Conservation (phyloP, 1,140 invertebrate species). For the Bombyx mori region DNA sequence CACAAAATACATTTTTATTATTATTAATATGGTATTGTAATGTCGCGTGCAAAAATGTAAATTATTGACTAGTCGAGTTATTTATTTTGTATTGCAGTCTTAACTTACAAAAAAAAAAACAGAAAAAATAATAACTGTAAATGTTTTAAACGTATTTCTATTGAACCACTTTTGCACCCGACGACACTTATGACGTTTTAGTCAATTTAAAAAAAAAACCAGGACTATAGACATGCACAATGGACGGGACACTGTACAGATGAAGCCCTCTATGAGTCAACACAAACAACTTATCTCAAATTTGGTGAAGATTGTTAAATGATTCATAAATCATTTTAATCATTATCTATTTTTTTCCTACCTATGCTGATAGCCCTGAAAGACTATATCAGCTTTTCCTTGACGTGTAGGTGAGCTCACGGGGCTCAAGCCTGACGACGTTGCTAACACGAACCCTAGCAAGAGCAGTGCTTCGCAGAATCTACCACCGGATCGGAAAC, state of each 20-base stretch:
- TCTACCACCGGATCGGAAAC: no score
- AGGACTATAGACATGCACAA: slow-evolving; percentile 45
- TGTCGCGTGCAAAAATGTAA: neutral
- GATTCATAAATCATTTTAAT: neutral
- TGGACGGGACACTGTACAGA: slow-evolving; percentile 35
- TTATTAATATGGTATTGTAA: neutral
- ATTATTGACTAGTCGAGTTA: no score
- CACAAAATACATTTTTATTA: neutral
- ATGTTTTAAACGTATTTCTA: no score
- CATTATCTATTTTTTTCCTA: no score
- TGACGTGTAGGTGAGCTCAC: no score
- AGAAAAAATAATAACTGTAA: no score
- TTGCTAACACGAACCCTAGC: no score
- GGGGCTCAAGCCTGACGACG: no score
- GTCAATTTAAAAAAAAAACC: slow-evolving; percentile 20
- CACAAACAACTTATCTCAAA: slow-evolving; percentile 16
- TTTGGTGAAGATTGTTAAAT: neutral
- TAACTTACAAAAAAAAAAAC: neutral
- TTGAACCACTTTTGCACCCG: slow-evolving; percentile 21
- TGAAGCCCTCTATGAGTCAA: slow-evolving; percentile 23
- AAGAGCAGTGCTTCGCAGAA: no score
- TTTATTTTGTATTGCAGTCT: no score
- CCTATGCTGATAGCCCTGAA: no score
- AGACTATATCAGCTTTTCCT: no score
- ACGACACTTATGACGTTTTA: slow-evolving; percentile 40